Evolutionary conservation across 2,888 invertebrate genomes (phyloP), one percentile per base, ranked within the genome.

Genomic region (Brachyopa scutellaris): DNA sequence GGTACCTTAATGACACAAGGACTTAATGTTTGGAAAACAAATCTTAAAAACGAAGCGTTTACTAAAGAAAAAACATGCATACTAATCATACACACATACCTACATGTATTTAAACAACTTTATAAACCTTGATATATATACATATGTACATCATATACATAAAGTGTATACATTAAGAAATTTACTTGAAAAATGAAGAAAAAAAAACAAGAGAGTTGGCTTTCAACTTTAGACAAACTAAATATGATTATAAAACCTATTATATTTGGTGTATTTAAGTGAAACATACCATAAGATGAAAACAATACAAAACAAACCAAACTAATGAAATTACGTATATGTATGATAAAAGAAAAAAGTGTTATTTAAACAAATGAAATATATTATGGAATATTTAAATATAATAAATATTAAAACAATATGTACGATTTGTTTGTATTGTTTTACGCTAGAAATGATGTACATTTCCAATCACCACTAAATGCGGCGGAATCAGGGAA

Each of bases 281-380:
- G 62, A 69, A 69, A 62, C 59, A 53, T 45, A 73, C 73, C 59
- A 73, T 55, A 31, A 53, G 45, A 21, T 51, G 51, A 36, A 13
- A 29, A 38, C 47, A 49, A 31, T 31, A 17, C 36, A 49, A 31
- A 23, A n/a, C 0, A n/a, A 17, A 33, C 6, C 19, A 38, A 57
- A 64, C 6, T 59, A 47, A 45, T 47, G 57, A 74, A 67, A 9
- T 47, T 79, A 74, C 61, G 29, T 59, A 77, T 77, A 49, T 77
- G 77, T 77, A 77, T 53, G 31, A 72, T 33, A 51, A 47, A 76
- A 55, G 8, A 64, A 74, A 69, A 26, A 23, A 67, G 33, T 82
- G 77, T 82, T 82, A 77, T 82, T 70, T 51, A 66, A 82, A 67
- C 31, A 79, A 57, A 29, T 74, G n/a, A 79, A 67, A 66, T 66